phyloP scores from a whole-genome alignment of 2,797 vertebrate species.

The Pagetopsis macropterus region DNA sequence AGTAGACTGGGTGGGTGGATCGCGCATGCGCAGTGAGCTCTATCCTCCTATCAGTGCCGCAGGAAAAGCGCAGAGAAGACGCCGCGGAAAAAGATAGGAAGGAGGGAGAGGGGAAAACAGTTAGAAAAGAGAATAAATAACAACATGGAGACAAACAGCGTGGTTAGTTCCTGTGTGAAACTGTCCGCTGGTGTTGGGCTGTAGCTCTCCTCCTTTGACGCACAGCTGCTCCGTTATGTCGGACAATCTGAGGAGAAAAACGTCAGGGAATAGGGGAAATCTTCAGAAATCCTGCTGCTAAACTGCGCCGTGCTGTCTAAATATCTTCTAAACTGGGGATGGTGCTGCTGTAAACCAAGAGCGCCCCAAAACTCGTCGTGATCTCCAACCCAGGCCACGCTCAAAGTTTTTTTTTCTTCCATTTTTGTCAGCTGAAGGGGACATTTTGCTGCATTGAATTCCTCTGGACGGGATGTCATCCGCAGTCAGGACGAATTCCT shows the following conservation, averaged over 20 bases:
- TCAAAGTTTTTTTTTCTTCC: conserved; percentile 50
- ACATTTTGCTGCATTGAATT: conserved; percentile 78
- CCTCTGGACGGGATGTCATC: conserved; percentile 76
- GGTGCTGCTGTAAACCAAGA: conserved; percentile 42
- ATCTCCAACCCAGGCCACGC: conserved; percentile 45
- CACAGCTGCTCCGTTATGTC: conserved; percentile 55
- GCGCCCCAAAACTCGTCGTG: conserved; percentile 23
- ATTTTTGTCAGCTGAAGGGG: conserved; percentile 33
- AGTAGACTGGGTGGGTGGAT: conserved; percentile 74
- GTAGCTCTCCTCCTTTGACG: conserved; percentile 22
- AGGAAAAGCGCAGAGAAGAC: conserved; percentile 84
- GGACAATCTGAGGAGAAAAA: conserved; percentile 55
- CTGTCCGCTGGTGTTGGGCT: conserved; percentile 17
- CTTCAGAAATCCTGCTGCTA: conserved; percentile 57
- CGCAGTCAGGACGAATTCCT: conserved; percentile 68
- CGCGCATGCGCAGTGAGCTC: conserved; percentile 76
- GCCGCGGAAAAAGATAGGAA: conserved; percentile 46
- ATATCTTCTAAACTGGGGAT: conserved; percentile 44
- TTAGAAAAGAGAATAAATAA: conserved; percentile 37
- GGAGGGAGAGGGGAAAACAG: conserved; percentile 50
- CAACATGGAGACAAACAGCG: conserved; percentile 52
- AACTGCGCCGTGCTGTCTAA: conserved; percentile 45
- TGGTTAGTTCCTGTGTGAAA: not conserved
- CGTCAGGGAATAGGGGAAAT: conserved; percentile 73
- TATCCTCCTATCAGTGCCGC: conserved; percentile 80